A percentile compares a stretch with the other conserved stretches of the same genome.
These are phyloP conservation scores for Alaudala cheleensis DNA, from an alignment of 2,113 vertebrate genomes.

Conservation along the genomic window DNA sequence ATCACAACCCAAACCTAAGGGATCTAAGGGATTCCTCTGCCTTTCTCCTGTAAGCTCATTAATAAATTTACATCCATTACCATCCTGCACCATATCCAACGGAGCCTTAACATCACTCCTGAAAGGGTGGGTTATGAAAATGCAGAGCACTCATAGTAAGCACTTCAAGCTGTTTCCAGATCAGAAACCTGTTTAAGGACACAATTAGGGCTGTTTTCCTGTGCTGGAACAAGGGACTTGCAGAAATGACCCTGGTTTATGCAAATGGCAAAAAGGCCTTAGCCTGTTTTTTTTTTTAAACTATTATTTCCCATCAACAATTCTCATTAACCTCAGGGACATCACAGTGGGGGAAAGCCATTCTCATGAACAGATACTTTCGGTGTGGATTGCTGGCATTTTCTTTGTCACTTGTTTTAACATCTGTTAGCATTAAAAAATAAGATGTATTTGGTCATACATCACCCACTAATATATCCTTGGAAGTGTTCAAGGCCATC, in stretches of 20 bases:
- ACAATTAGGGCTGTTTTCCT: neutral
- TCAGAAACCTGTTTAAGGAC: neutral
- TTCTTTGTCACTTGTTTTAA: neutral
- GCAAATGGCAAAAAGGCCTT: neutral
- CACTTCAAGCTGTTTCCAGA: neutral
- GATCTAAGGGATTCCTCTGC: neutral
- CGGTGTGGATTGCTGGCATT: fast-evolving
- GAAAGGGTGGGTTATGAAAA: neutral
- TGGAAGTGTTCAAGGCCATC: neutral
- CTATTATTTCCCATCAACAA: neutral
- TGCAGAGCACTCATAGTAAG: neutral
- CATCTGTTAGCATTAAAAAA: neutral
- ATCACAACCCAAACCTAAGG: neutral
- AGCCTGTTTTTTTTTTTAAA: neutral
- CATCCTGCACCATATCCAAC: neutral
- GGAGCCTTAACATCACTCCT: neutral
- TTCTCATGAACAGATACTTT: neutral
- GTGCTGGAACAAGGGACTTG: neutral
- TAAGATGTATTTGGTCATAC: neutral
- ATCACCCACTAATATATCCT: neutral
- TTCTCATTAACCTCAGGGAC: neutral
- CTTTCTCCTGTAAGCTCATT: neutral
- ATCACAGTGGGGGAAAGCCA: fast-evolving
- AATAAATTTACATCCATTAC: neutral
- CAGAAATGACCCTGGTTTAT: neutral